These are phyloP conservation scores for Platysteira castanea DNA, from an alignment of 2,113 vertebrate species.

Conservation along the genomic window DNA sequence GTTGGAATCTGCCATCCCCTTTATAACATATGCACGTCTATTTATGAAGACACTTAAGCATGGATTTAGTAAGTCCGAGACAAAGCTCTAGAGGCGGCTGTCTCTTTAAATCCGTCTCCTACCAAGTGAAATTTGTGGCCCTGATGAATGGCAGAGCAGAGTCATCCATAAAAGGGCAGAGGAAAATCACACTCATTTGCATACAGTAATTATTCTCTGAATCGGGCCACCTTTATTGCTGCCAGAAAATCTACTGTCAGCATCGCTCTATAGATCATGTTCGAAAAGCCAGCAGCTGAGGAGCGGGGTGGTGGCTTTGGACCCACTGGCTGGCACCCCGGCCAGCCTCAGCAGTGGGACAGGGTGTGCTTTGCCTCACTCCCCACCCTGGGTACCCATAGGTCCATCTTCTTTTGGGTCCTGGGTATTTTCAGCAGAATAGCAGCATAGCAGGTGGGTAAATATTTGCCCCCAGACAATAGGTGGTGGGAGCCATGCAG, in stretches of 20 bases:
- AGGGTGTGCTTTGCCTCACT: fast-evolving
- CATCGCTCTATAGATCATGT: conserved; percentile 76
- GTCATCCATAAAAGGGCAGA: conserved; percentile 82
- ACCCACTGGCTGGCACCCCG: neutral
- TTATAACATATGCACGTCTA: conserved; percentile 49
- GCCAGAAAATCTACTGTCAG: conserved; percentile 84
- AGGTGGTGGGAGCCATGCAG: neutral
- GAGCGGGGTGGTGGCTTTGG: conserved; percentile 43
- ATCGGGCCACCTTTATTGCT: conserved; percentile 83
- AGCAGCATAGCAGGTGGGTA: neutral
- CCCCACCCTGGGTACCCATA: fast-evolving
- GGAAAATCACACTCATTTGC: conserved; percentile 82
- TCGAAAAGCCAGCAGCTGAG: conserved; percentile 68
- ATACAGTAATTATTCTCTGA: conserved; percentile 87
- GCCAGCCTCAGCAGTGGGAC: neutral
- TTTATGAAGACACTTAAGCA: conserved; percentile 65
- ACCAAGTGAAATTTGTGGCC: conserved; percentile 75
- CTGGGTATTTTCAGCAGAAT: neutral
- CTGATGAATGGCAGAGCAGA: conserved; percentile 81
- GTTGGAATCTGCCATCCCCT: conserved; percentile 38
- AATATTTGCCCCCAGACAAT: neutral
- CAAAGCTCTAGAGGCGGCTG: conserved; percentile 70
- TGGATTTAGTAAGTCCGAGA: conserved; percentile 69
- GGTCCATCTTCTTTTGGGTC: neutral
- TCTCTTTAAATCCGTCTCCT: conserved; percentile 80